phyloP scores from a whole-genome alignment of 2,113 vertebrate genomes.

The Ceuthmochares aereus region DNA sequence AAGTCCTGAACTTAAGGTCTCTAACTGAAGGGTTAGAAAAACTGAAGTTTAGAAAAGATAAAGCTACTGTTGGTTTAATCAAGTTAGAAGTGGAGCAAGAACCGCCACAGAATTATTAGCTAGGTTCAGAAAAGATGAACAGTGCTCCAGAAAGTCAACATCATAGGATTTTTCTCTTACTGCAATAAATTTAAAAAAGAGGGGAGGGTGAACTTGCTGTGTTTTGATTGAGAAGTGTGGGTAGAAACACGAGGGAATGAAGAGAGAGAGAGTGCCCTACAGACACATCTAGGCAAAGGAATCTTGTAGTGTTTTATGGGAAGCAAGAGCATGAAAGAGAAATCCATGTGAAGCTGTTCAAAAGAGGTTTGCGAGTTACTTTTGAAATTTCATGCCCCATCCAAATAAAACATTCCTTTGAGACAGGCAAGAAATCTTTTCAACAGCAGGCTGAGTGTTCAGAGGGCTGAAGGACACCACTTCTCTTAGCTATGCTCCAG shows the following conservation, averaged over 20 bases:
- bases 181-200: neutral
- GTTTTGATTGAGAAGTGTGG: neutral
- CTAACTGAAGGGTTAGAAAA: neutral
- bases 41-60: neutral
- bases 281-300: neutral
- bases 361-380: neutral
- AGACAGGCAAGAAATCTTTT: neutral
- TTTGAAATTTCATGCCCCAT: neutral
- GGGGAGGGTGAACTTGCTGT: neutral
- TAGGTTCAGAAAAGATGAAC: neutral
- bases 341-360: neutral
- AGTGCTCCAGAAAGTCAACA: neutral
- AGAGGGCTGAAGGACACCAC: neutral
- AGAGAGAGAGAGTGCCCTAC: neutral
- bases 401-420: neutral
- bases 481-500: neutral
- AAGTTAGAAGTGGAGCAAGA: neutral
- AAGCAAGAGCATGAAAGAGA: neutral
- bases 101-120: neutral
- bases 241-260: neutral
- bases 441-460: neutral
- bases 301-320: neutral
- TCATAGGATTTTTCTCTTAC: neutral
- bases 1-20: neutral
- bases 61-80: neutral